These are phyloP conservation scores for Notocelia uddmanniana DNA, from an alignment of 2,888 invertebrate genomes.

Conservation along the genomic window DNA sequence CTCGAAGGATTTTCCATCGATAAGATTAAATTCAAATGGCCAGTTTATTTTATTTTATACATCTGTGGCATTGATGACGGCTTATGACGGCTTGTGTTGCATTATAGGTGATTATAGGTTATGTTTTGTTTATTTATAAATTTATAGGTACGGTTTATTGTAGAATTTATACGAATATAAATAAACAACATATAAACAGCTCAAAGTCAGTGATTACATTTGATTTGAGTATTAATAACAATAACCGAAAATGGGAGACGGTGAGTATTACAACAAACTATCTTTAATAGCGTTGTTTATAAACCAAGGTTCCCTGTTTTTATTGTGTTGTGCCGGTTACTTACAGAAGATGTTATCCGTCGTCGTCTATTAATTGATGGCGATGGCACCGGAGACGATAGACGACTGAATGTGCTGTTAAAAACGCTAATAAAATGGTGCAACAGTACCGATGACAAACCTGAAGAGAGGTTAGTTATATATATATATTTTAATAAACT, in stretches of 20 bases:
- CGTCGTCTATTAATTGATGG: slow-evolving; percentile 97
- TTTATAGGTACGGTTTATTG: neutral
- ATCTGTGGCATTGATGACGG: slow-evolving; percentile 14
- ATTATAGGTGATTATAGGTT: slow-evolving; percentile 15
- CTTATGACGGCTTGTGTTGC: too few species aligned
- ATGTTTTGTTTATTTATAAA: slow-evolving; percentile 9
- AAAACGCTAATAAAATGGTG: slow-evolving; percentile 94
- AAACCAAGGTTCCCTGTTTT: neutral
- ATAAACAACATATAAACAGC: neutral
- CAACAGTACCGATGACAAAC: slow-evolving; percentile 87
- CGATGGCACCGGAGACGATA: slow-evolving; percentile 98
- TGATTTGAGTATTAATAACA: neutral
- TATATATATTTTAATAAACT: slow-evolving; percentile 27
- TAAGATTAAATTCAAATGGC: neutral
- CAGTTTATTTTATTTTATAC: neutral
- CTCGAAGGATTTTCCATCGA: neutral
- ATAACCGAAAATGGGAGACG: slow-evolving; percentile 61
- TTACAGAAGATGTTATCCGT: slow-evolving; percentile 96
- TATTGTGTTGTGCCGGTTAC: neutral
- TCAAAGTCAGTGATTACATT: neutral
- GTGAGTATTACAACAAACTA: slow-evolving; percentile 48
- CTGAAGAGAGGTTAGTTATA: slow-evolving; percentile 87
- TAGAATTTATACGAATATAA: neutral
- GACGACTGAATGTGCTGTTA: slow-evolving; percentile 93
- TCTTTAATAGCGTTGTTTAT: neutral